phyloP scores from a whole-genome alignment of 2,888 invertebrate genomes.

The Ceriagrion tenellum region DNA sequence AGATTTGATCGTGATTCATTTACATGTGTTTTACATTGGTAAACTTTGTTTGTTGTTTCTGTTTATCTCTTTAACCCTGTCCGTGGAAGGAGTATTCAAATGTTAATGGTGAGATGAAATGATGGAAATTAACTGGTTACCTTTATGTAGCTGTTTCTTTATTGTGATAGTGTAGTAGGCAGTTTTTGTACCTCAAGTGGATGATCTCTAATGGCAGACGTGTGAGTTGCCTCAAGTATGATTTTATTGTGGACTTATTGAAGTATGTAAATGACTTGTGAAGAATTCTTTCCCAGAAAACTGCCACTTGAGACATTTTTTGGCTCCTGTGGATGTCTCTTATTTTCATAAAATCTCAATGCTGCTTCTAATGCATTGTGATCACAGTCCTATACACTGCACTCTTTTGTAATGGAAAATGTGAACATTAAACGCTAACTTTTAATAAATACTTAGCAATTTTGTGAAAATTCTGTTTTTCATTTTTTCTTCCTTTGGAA shows the following conservation, averaged over 20 bases:
- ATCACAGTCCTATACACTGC: conserved; percentile 66
- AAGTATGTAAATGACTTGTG: conserved; percentile 31
- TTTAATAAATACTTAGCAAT: conserved; percentile 64
- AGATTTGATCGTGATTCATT: neutral
- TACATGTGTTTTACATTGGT: neutral
- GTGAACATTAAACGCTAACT: conserved; percentile 64
- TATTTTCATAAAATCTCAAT: conserved; percentile 65
- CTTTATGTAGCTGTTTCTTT: conserved; percentile 41
- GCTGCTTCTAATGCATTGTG: conserved; percentile 64
- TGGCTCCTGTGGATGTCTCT: conserved; percentile 66
- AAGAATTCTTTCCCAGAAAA: conserved; percentile 62
- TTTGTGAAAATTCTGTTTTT: conserved; percentile 1
- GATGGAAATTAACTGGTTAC: conserved; percentile 19
- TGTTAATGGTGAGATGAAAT: neutral
- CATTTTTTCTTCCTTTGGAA: too few relatives aligned
- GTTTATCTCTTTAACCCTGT: neutral
- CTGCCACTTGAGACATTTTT: conserved; percentile 60
- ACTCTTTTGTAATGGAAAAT: conserved; percentile 66
- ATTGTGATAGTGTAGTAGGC: conserved; percentile 45
- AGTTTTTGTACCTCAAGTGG: conserved; percentile 63
- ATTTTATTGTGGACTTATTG: conserved; percentile 43
- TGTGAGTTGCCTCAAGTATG: conserved; percentile 34
- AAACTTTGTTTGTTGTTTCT: conserved; percentile 25
- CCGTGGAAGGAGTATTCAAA: neutral
- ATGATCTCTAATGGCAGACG: conserved; percentile 45